These are phyloP conservation scores for Meganola albula DNA, from an alignment of 2,888 invertebrate species.

Conservation along the genomic window DNA sequence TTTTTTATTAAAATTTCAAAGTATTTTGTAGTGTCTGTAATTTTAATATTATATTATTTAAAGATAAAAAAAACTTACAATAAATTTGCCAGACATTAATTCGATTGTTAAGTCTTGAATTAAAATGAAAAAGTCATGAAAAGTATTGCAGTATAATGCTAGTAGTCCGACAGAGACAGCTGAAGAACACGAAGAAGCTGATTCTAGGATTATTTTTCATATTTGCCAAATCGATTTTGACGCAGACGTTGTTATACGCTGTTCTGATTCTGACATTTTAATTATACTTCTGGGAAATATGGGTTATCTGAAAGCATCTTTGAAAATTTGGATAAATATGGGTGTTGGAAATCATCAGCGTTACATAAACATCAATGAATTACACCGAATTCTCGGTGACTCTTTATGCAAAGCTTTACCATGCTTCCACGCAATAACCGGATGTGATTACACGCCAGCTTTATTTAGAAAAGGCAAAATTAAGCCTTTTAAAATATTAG, in stretches of 20 bases:
- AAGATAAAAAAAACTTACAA: no score
- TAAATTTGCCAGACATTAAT: no score
- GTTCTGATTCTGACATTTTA: constrained; percentile 27
- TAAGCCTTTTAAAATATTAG: constrained; percentile 15
- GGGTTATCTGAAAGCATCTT: constrained; percentile 6
- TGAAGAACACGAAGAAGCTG: no score
- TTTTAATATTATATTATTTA: no score
- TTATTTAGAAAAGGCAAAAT: constrained; percentile 21
- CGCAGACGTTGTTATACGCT: constrained; percentile 16
- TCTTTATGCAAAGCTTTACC: constrained; percentile 26
- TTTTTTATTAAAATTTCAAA: no score
- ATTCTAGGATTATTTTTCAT: no score
- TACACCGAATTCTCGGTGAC: constrained; percentile 24
- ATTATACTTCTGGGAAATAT: constrained; percentile 24
- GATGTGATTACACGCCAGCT: constrained; percentile 28
- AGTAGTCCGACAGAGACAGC: no score
- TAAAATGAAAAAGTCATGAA: no score
- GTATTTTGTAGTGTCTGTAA: no score
- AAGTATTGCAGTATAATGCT: no score
- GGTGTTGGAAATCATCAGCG: constrained; percentile 22
- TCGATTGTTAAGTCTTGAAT: no score
- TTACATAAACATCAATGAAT: constrained; percentile 14
- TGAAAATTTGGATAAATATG: constrained; percentile 19
- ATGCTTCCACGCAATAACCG: constrained; percentile 32
- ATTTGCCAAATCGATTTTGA: no score